Evolutionary conservation across 2,113 vertebrate species (phyloP), one percentile per base, ranked within the genome.

Genomic region (Chunga burmeisteri): DNA sequence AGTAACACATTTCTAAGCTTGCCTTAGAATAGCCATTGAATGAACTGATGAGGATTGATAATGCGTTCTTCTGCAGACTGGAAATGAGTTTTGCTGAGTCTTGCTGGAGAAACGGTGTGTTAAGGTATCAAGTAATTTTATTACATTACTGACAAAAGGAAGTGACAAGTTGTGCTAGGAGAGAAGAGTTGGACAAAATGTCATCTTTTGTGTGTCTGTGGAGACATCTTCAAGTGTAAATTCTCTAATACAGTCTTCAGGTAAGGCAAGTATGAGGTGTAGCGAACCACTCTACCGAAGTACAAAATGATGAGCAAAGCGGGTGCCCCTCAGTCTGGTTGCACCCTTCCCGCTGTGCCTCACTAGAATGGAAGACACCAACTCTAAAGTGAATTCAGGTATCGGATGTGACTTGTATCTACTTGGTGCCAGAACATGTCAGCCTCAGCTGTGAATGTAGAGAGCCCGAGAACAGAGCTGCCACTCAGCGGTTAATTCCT

Each of bases 11-110:
- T 74, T 50, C 32, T 59, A 52, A 67, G 32, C 18, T 66, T 38
- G 44, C 16, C 46, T 50, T 66, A 46, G 44, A 59, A 17, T 66
- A 52, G 29, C 59, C 38, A 21, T 30, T 38, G 22, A 15, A 25
- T 15, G 38, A 59, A 53, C 13, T 46, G 12, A 32, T 0, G 6
- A 80, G 34, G 61, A 53, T 46, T 0, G 1, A 21, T 34, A 46
- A 11, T 38, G 20, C 46, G 46, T 50, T 32, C 21, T 59, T 79
- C 66, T 80, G 38, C 53, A 40, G 82, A 47, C 19, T 66, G 52
- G 61, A 53, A 86, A 53, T 40, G 14, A 47, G 14, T 29, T 32
- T 84, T 85, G 58, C 66, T 9, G 50, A 32, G 38, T 81, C 75
- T 61, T n/a, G 52, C 34, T 66, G 29, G 53, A 74, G 53, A 53